phyloP scores from a whole-genome alignment of 2,888 invertebrate genomes.

The Melanostoma mellinum region DNA sequence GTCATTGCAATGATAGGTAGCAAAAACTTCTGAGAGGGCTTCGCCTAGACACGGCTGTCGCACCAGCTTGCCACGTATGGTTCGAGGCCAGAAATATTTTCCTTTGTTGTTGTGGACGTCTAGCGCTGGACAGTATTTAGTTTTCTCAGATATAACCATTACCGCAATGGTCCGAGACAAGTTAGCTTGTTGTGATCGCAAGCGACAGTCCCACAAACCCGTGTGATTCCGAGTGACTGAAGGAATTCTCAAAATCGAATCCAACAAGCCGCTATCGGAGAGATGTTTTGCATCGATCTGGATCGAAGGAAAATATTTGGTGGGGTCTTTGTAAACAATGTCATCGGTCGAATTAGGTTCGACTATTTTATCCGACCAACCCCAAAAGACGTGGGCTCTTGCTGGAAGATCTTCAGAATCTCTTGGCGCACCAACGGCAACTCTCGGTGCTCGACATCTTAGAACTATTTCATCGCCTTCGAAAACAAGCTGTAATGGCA shows the following conservation, averaged over 20 bases:
- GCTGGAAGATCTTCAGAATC: slow-evolving; percentile 82
- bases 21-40: slow-evolving; percentile 76
- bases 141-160: slow-evolving; percentile 90
- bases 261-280: slow-evolving; percentile 86
- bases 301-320: slow-evolving; percentile 83
- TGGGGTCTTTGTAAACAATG: slow-evolving; percentile 83
- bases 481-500: slow-evolving; percentile 88
- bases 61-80: slow-evolving; percentile 88
- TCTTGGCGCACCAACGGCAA: slow-evolving; percentile 80
- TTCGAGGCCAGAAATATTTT: slow-evolving; percentile 91
- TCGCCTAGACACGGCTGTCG: slow-evolving; percentile 87
- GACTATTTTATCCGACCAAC: slow-evolving; percentile 83
- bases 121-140: slow-evolving; percentile 87
- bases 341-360: slow-evolving; percentile 81
- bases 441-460: slow-evolving; percentile 88
- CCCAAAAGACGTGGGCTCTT: slow-evolving; percentile 83
- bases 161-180: slow-evolving; percentile 87
- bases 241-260: slow-evolving; percentile 87
- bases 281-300: slow-evolving; percentile 84
- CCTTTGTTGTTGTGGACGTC: slow-evolving; percentile 89
- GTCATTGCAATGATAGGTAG: slow-evolving; percentile 84
- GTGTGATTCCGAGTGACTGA: slow-evolving; percentile 89
- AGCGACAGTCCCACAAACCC: slow-evolving; percentile 92
- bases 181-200: slow-evolving; percentile 87
- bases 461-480: slow-evolving; percentile 92